Base-by-base conservation (phyloP, 2,113 vertebrate genomes). In the Rana temporaria region DNA sequence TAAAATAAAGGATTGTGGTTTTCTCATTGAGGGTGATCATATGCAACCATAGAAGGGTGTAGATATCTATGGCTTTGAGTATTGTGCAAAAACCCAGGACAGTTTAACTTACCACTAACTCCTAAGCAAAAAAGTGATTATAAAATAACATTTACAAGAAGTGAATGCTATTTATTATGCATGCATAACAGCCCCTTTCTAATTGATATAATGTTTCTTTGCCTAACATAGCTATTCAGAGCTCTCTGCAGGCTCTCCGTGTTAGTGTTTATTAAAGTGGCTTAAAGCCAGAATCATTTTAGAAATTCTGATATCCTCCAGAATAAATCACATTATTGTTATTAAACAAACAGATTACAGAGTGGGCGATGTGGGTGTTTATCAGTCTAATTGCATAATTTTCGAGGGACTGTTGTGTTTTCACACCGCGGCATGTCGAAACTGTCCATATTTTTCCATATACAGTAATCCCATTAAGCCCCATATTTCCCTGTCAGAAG, bases 251-350 rank as follows among this genome's bases (percentile, higher is more conserved):
- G 52, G 42, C 68, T 34, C 0, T 79, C 24, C 60, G 85, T 73
- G 53, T n/a, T 68, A 57, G 20, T 16, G 17, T 0, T 0, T 59
- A 78, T 42, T 73, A 83, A 82, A 85, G 19, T 55, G 56, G 19
- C 72, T 85, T 81, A 30, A 56, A 64, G 69, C 12, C 59, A 87
- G 48, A 74, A 53, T 81, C 72, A 38, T 77, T 42, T 64, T 59
- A 81, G 75, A 87, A 85, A 84, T 71, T 83, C 72, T 65, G 24
- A 73, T 79, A 42, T 12, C 16, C 70, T 82, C 70, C 80, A 74
- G 72, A 74, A 82, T 74, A 82, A 73, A 74, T 82, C 62, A 74
- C 48, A 64, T 82, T 66, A 82, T 48, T 66, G 80, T 82, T 82
- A 74, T 82, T 66, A 82, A 74, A 82, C 80, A 74, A 82, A 82